Conservation (phyloP, 2,113 vertebrate genomes). For the Corythornis vintsioides region DNA sequence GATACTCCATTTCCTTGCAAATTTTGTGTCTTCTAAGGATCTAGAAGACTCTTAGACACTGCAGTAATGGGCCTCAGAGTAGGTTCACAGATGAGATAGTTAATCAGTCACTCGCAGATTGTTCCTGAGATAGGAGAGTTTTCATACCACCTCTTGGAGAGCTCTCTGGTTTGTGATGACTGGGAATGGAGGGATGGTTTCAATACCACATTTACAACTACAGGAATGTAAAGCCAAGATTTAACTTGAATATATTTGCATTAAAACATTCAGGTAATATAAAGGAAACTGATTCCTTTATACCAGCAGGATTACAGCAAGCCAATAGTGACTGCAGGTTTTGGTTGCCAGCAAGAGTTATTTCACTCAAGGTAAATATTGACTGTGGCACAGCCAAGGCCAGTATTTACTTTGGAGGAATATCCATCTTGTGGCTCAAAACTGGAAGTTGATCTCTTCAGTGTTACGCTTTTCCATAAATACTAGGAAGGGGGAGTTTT, state of each 20-base stretch:
- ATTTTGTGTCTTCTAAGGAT: not conserved
- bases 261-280: slow-evolving; percentile 31
- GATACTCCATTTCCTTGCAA: not conserved
- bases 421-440: slow-evolving; percentile 52
- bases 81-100: slow-evolving; percentile 28
- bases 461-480: slow-evolving; percentile 38
- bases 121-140: slow-evolving; percentile 17
- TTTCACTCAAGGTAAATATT: slow-evolving; percentile 60
- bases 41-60: not conserved
- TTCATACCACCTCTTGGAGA: not conserved
- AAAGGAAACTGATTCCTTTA: slow-evolving; percentile 49
- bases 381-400: slow-evolving; percentile 37
- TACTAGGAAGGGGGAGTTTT: not conserved
- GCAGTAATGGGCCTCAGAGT: not conserved
- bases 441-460: slow-evolving; percentile 40
- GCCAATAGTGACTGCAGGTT: slow-evolving; percentile 54
- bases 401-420: slow-evolving; percentile 52
- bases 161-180: not conserved
- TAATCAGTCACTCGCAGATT: slow-evolving; percentile 49
- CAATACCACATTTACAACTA: not conserved
- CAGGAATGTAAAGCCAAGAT: slow-evolving; percentile 2
- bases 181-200: not conserved
- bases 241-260: slow-evolving; percentile 49
- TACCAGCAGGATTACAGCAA: slow-evolving; percentile 41
- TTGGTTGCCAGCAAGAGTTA: slow-evolving; percentile 60